Evolutionary conservation across 1,140 invertebrate species (phyloP), one percentile per base, ranked within the genome.

Genomic region (Matsumurasca onukii): DNA sequence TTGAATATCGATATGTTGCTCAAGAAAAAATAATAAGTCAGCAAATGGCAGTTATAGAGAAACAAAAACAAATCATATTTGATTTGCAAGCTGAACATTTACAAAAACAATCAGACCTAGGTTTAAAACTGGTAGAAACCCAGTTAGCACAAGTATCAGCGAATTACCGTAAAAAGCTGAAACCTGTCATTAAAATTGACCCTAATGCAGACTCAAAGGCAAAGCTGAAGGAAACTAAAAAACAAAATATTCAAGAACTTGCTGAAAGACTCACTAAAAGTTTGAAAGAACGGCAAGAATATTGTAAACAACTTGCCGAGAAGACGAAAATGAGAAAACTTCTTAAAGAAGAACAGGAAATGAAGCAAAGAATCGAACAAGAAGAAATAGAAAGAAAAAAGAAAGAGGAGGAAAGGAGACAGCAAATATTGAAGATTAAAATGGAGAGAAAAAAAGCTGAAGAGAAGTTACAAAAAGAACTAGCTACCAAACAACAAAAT

Each of bases 1-100:
- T 59, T 27, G 24, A 22, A 29, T 13, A 59, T 27, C 2, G 55
- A 27, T 59, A 27, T 59, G 22, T 22, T 13, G 55, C 55, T 29
- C 55, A 59, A 29, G 22, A 59, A 59, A 59, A 59, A 59, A 59
- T 59, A 59, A 59, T 59, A 13, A 29, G 30, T 9, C 22, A 59
- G 13, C 55, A 59, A 59, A 59, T 13, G 25, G 55, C 15, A 9
- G 24, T 59, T 22, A 59, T 59, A 59, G 55, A 59, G 25, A 59
- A 59, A 29, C 55, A 59, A 27, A 59, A n/a, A 13, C 2, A 24
- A 27, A 29, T n/a, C 15, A 59, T 59, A 22, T 29, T 59, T 59
- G 55, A 59, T 27, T 29, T 59, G 25, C 22, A 59, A 59, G 25
- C 55, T 9, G 24, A 59, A 27, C 24, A 24, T 24, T 27, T 25